Base-by-base conservation (phyloP, 2,113 vertebrate genomes). In the Telmatochromis sp. region DNA sequence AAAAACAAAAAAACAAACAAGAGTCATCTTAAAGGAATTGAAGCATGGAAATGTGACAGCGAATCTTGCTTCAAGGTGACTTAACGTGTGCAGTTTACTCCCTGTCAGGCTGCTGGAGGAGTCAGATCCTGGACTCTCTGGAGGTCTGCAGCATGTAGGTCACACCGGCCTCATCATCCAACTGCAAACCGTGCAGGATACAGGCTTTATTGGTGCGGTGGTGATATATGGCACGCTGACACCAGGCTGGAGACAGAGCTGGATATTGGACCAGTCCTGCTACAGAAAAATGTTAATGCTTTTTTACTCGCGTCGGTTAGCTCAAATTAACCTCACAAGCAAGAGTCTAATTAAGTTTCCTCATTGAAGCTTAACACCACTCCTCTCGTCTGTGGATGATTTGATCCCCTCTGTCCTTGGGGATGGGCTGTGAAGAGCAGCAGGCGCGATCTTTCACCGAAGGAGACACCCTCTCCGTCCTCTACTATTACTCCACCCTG, bases 61-160 rank as follows among this genome's bases (percentile, higher is more conserved):
- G 4, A 71, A 83, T 83, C 7, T 57, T 45, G 60, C 83, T 89
- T 90, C 83, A 90, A 91, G 91, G 89, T 91, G 90, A 91, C 91
- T 87, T 60, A 31, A 55, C n/a, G 6, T 83, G 83, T 79, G 6
- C 33, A 23, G 45, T 82, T 88, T 75, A 35, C 82, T 86, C 85
- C 81, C 65, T 84, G 42, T 63, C 60, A 84, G 81, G 87, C 51
- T 40, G 65, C 47, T 21, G 26, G 78, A 87, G 75, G 35, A 92
- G 82, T 71, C 65, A 60, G 85, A 86, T 92, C 68, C 79, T 63
- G 87, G 90, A 91, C 91, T 96, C 93, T 92, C 93, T 89, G 89
- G 95, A 94, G 94, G 88, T 91, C 87, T 80, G 83, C 90, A 85
- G 91, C 95, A 96, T 95, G 92, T 96, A 95, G 95, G 95, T 95